Base-by-base conservation (phyloP, 2,797 vertebrate species). In the Erpetoichthys calabaricus region DNA sequence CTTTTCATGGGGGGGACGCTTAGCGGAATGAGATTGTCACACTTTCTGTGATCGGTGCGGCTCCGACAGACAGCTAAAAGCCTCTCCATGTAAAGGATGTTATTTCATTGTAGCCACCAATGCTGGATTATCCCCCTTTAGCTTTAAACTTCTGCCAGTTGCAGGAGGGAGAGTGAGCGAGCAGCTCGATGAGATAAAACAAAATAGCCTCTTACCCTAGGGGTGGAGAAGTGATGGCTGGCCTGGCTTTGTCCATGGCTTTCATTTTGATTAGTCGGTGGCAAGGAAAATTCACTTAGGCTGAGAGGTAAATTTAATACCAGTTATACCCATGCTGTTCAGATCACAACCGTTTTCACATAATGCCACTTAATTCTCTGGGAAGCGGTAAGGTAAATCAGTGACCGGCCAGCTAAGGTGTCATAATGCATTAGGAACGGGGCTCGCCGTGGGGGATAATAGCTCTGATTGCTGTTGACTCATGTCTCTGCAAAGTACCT, bases 251-350 rank as follows among this genome's bases (percentile, higher is more conserved):
- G 89, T 91, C 87, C 88, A 65, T 73, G 80, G 88, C 91, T 95
- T 94, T 94, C 89, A 91, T 86, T 87, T 77, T 91, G 91, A 96
- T 94, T 93, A 90, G 89, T 88, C 88, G 80, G 73, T 90, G 89
- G 85, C 80, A 80, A 88, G 85, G 86, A 87, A 85, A 89, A 91
- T 92, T 94, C 89, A 91, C 89, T 91, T 90, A 91, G 89, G 85
- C 83, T 83, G 83, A 85, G 84, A 86, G 82, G 83, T 86, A 84
- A 86, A 84, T 89, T 81, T 89, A 88, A 89, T 90, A 90, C 89
- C 86, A 86, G 88, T 87, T 80, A 87, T 89, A 85, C 86, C 89
- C 91, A 94, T 91, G 91, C 92, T 91, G 91, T 93, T 92, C 89
- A 87, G 86, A 91, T 92, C 90, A 89, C 90, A 89, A 86, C 87